Percentiles rank a stretch among this genome's conserved stretches.
These are phyloP conservation scores for Microctenopoma lineatum DNA, from an alignment of 2,797 vertebrate genomes.

Conservation along the genomic window DNA sequence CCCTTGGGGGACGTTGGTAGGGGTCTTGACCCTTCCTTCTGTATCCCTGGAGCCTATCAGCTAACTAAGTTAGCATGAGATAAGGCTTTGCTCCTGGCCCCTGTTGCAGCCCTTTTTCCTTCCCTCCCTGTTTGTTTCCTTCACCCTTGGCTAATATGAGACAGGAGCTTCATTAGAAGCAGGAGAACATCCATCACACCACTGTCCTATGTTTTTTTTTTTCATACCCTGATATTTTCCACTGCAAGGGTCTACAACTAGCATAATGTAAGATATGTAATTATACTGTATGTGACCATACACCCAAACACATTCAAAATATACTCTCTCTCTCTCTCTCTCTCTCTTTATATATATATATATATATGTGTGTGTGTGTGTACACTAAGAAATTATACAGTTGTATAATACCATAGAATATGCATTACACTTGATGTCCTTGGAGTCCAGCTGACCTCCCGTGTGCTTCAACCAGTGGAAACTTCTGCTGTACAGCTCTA, in stretches of 20 bases:
- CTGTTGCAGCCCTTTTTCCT: conserved; percentile 59
- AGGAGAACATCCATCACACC: conserved; percentile 86
- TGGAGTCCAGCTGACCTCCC: conserved; percentile 46
- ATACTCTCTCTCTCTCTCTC: neutral
- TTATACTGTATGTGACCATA: neutral
- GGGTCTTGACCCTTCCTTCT: conserved; percentile 92
- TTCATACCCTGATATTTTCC: conserved; percentile 31
- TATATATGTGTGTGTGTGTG: neutral
- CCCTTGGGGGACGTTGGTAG: conserved; percentile 80
- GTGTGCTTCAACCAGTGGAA: conserved; percentile 33
- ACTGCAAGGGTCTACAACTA: neutral
- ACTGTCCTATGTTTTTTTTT: conserved; percentile 45
- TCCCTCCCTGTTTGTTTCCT: conserved; percentile 60
- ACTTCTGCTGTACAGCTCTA: conserved; percentile 53
- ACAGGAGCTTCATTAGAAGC: conserved; percentile 91
- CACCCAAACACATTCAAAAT: neutral
- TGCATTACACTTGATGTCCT: conserved; percentile 23
- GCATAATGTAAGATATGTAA: neutral
- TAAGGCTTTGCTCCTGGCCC: conserved; percentile 87
- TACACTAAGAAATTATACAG: neutral
- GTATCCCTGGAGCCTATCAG: conserved; percentile 96
- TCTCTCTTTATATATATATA: too few relatives aligned
- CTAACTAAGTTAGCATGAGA: conserved; percentile 99
- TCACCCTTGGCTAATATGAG: conserved; percentile 71
- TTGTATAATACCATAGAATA: conserved; percentile 14